Evolutionary conservation across 1,140 invertebrate species (phyloP).

Genomic region (Macrocentrus cingulum): DNA sequence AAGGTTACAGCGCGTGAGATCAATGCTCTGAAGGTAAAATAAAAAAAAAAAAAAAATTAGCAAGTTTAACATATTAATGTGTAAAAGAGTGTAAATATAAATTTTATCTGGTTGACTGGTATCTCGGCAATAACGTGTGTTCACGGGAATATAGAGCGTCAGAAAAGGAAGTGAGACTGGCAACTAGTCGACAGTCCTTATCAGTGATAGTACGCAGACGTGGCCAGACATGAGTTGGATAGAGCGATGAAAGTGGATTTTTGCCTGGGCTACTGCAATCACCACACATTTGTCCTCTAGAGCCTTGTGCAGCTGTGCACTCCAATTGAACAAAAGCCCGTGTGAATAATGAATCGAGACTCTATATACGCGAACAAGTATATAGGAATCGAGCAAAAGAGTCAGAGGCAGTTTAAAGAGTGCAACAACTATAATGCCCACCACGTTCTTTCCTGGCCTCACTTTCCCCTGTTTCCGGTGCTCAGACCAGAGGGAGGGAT

Average conservation of each 20-base stretch:
- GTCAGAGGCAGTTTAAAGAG: neutral
- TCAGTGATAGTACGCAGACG: slow-evolving; percentile 6
- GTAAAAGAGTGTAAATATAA: no score
- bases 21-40: neutral
- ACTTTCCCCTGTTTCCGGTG: slow-evolving; percentile 15
- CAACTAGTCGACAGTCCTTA: slow-evolving; percentile 8
- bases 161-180: slow-evolving; percentile 7
- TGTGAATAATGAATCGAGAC: neutral
- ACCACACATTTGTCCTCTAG: neutral
- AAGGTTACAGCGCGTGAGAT: slow-evolving; percentile 6
- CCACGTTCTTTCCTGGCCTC: slow-evolving; percentile 6
- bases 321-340: neutral
- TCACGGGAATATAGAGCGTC: no score
- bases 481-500: neutral
- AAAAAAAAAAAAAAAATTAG: no score
- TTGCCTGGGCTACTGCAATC: no score
- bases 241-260: no score
- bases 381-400: neutral
- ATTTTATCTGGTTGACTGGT: no score
- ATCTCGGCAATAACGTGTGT: no score
- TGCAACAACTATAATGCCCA: neutral
- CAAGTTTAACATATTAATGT: no score
- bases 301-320: neutral
- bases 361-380: neutral
- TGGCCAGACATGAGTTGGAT: neutral